Base-by-base conservation (phyloP, 2,113 vertebrate species). In the Elgaria multicarinata region DNA sequence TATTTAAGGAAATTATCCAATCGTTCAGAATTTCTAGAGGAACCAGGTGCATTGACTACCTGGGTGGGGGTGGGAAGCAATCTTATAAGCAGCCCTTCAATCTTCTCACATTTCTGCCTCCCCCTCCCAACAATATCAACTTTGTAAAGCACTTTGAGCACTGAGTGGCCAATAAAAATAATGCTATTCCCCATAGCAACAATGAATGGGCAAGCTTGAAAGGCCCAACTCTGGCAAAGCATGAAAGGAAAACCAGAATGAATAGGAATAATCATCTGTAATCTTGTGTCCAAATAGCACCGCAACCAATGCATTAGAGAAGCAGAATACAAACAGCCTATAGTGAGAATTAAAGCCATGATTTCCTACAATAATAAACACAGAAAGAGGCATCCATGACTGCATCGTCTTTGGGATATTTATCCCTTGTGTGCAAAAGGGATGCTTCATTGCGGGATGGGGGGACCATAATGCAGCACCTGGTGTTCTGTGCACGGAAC, bases 241-340 rank as follows among this genome's bases (percentile, higher is more conserved):
- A 75, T 88, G 79, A 88, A 88, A 82, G 69, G 69, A 58, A 88
- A 88, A 44, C 22, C 26, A 74, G 71, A 26, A 75, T 82, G 84
- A 87, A 87, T 83, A 69, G 77, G 33, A 55, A 75, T 87, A 81
- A 75, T 86, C 20, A 82, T 81, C 24, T 86, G 46, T 64, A 81
- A 81, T 74, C 67, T 75, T 64, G 84, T 53, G 26, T 26, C 76
- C 64, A 90, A 90, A 86, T 86, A 82, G 58, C 46, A n/a, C 55
- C 78, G 39, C 39, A 66, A 33, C 22, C 42, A 86, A 75, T 66
- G 55, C 28, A 62, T 46, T 71, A 39, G 67, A 46, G 86, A 75
- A 33, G 67, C 50, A 44, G 50, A 72, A 88, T 82, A 44, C 26
- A 88, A 58, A 72, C 78, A 88, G 78, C 58, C 72, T 44, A 58